Evolutionary conservation across 2,888 invertebrate genomes (phyloP), one percentile per base, ranked within the genome.

Genomic region (Ephialtes manifestator): DNA sequence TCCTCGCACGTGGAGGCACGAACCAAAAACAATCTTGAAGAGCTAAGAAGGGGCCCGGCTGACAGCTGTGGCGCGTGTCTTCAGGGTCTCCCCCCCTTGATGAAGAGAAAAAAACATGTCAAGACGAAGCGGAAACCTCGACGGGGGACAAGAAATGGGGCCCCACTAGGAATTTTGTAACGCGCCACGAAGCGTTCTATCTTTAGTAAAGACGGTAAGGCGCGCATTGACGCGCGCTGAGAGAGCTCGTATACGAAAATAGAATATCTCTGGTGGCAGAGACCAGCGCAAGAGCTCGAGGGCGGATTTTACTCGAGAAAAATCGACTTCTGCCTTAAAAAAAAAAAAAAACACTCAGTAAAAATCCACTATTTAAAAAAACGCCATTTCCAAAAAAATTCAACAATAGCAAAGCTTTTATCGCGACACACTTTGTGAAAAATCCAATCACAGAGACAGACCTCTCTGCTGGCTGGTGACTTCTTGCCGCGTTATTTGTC

Each of bases 381-480:
- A 39, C 10, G 39, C 39, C 0, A 10, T 39, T 39, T 35, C 2
- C 0, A 0, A 0, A 10, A 10, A 10, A 39, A 39, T 39, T 39
- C 7, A 76, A 76, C 5, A 76, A 81, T 39, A 75, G 76, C 58
- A 81, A 48, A 75, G 67, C 60, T 68, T 68, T 65, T 28, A 68
- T 65, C 67, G 48, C 20, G 7, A 24, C 35, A 46, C 74, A 65
- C 65, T 35, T 63, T 15, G 71, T 46, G n/a, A 68, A 63, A 83
- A 81, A 85, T 72, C 75, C 71, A 77, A 79, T 77, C 55, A 39
- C 77, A 81, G 51, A 58, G 86, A 95, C 96, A 95, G 94, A 96
- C 97, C 97, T 97, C 96, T 96, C 95, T 97, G 97, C 94, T 96
- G 96, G 91, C 95, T 95, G 95, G 97, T 96, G 95, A 97, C 95